Base-by-base conservation (phyloP, 2,113 vertebrate genomes). In the Amphilophus citrinellus region DNA sequence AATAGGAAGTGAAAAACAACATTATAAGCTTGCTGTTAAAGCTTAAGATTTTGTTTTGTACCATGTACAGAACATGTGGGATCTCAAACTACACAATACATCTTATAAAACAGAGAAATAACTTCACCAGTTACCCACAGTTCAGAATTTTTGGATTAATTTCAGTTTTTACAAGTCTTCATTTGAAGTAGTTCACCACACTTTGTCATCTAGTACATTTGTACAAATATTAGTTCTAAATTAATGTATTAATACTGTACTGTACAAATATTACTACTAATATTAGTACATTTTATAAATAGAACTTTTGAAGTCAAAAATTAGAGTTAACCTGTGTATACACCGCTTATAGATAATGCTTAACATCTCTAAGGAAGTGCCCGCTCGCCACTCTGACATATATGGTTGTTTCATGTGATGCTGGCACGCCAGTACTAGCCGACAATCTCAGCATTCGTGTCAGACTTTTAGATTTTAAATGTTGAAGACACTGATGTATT, bases 331-430 rank as follows among this genome's bases (percentile, higher is more conserved):
- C 3, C 8, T n/a, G 8, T 57, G 6, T 2, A 20, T 4, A 50
- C 9, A 20, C 10, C 66, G 50, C 9, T 68, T 68, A 0, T 68
- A 8, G 24, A 47, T 50, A 53, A 30, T 22, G 17, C 66, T 13
- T 71, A 53, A 71, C 9, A 30, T 71, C 66, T 53, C 24, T 27
- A 20, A 71, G 10, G 1, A 71, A 32, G 24, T 47, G 18, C 44
- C 47, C 1, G 0, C 30, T 53, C 32, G 30, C 47, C 17, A 32
- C 44, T 32, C 3, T 53, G 27, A 53, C 6, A 1, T 73, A 53
- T 53, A 17, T 0, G 0, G 1, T 13, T 71, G 44, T 53, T 20
- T 71, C 0, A 0, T 20, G 27, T 73, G 10, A 53, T 13, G 27
- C 20, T 56, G 32, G 5, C 30, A 18, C 53, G 68, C 47, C 47